phyloP scores from a whole-genome alignment of 2,797 vertebrate genomes.

The Telmatherina bonti region DNA sequence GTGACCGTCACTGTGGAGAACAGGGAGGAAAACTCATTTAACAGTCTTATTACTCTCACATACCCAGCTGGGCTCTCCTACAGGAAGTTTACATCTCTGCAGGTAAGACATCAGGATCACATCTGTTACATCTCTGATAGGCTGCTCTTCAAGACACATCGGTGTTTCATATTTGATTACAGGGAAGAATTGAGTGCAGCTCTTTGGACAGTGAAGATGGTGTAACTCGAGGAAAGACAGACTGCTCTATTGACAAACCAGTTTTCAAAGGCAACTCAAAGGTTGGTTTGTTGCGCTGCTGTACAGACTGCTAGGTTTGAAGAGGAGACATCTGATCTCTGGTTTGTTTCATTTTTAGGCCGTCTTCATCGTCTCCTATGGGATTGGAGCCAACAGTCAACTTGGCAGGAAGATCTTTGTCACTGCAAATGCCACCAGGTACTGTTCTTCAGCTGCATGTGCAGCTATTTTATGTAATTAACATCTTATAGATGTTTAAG shows the following conservation, averaged over 20 bases:
- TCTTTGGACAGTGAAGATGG: constrained; percentile 66
- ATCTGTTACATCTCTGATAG: neutral
- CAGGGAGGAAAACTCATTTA: constrained; percentile 86
- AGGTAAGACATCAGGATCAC: constrained; percentile 70
- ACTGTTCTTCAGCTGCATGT: neutral
- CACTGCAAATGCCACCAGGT: constrained; percentile 85
- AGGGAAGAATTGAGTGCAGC: constrained; percentile 75
- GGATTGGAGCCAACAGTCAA: constrained; percentile 71
- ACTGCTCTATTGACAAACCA: constrained; percentile 50
- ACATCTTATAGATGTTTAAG: too few species aligned
- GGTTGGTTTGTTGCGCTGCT: too few species aligned
- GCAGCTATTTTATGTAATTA: too few species aligned
- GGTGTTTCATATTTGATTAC: neutral
- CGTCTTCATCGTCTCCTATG: constrained; percentile 81
- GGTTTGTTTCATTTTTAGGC: constrained; percentile 65
- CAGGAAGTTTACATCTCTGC: constrained; percentile 67
- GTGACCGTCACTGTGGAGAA: constrained; percentile 78
- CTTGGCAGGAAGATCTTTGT: constrained; percentile 76
- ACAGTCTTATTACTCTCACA: constrained; percentile 75
- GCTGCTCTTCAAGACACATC: neutral
- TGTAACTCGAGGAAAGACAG: constrained; percentile 46
- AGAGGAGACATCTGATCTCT: too few species aligned
- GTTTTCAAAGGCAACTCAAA: too few species aligned
- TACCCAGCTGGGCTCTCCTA: constrained; percentile 86
- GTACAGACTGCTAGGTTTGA: too few species aligned